Base-by-base conservation (phyloP, 2,797 vertebrate genomes). In the Tokudaia muenninki region DNA sequence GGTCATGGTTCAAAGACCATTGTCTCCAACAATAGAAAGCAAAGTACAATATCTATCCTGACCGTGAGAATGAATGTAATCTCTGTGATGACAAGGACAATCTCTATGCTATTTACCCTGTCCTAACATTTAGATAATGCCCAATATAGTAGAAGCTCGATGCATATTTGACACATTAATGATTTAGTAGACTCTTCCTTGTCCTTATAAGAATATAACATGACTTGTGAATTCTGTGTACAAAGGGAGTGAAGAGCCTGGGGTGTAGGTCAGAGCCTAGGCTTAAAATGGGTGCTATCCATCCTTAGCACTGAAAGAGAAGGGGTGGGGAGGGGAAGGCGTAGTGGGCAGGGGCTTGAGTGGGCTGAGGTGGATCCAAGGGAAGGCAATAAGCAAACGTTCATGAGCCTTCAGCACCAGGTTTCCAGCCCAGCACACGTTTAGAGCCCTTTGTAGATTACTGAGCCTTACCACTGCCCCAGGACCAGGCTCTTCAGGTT, bases 391-490 rank as follows among this genome's bases (percentile, higher is more conserved):
- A 87, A 90, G 61, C 52, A 13, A 41, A 37, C 0, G 0, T 2
- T 29, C 6, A 0, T 1, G 37, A 57, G 19, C 26, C 61, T 72
- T 83, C 61, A n/a, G 61, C 34, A 9, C 70, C 9, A 26, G 59
- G 17, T 47, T 47, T 50, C 79, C 74, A 72, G 29, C 50, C 44
- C 47, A 59, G 78, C 74, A 17, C 80, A n/a, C 31, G 26, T 12
- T 5, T 0, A 24, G 3, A 22, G 55, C 47, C 61, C 55, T 61
- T 26, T 2, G 8, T 0, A 31, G 34, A 10, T 17, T 9, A 21
- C 11, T 19, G 57, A 75, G 9, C 19, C 86, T 92, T 67, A 72
- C 21, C 41, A 3, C 29, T 41, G 0, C 67, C 37, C n/a, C 52
- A 8, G 9, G 47, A 57, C 44, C 1, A 80, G n/a, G 6, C 24